These are phyloP conservation scores for Trichomalopsis sarcophagae DNA, from an alignment of 1,140 invertebrate species.

Conservation along the genomic window DNA sequence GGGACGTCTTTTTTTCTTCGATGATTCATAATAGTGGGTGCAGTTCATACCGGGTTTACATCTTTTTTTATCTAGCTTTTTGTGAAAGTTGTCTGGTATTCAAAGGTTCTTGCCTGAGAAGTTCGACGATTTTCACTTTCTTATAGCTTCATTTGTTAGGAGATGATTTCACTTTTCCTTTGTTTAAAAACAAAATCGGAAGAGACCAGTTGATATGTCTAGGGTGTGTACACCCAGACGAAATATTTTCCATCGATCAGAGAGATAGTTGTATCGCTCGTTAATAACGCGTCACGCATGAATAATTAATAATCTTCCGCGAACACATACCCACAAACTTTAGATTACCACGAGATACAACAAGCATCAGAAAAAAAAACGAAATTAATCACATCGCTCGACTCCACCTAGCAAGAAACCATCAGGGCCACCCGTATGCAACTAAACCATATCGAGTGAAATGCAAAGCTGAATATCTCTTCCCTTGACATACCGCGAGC, in stretches of 20 bases:
- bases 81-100: not conserved
- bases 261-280: not conserved
- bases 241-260: no score
- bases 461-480: slow-evolving; percentile 43
- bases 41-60: not conserved
- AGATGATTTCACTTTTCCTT: not conserved
- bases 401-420: not conserved
- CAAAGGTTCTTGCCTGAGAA: not conserved
- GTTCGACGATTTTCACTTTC: not conserved
- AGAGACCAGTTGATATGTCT: not conserved
- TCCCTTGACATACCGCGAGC: slow-evolving; percentile 41
- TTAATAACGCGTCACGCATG: not conserved
- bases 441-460: slow-evolving; percentile 19
- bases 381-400: not conserved
- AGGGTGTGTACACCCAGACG: no score
- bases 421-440: not conserved
- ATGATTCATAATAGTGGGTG: not conserved
- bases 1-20: not conserved
- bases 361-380: not conserved
- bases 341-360: no score
- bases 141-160: not conserved
- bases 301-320: not conserved
- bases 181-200: not conserved
- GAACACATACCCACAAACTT: no score
- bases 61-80: not conserved